phyloP scores from a whole-genome alignment of 2,888 invertebrate species.

The Nymphalis polychloros region DNA sequence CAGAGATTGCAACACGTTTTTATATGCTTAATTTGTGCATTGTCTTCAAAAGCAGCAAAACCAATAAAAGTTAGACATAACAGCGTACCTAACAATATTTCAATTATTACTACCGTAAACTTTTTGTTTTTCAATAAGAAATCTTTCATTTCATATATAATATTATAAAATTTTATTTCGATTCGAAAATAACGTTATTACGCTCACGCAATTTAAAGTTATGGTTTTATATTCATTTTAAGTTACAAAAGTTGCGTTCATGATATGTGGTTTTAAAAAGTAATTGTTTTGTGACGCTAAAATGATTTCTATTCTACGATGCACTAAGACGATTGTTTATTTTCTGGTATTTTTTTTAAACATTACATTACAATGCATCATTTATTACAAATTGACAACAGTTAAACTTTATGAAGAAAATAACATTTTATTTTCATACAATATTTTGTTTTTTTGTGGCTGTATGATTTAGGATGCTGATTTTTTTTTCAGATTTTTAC shows the following conservation, averaged over 20 bases:
- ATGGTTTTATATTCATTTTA: conserved; percentile 37
- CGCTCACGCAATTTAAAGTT: conserved; percentile 37
- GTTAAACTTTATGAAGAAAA: too few species aligned
- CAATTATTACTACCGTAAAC: too few species aligned
- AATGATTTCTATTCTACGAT: conserved; percentile 25
- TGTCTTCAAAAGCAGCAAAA: too few species aligned
- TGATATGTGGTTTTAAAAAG: conserved; percentile 22
- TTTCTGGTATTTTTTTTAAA: conserved; percentile 12
- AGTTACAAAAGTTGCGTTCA: conserved; percentile 32
- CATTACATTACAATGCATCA: background rate
- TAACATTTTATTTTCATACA: background rate
- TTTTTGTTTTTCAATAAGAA: too few species aligned
- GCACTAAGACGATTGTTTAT: conserved; percentile 17
- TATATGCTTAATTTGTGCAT: too few species aligned
- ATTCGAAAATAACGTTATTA: conserved; percentile 28
- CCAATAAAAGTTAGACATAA: too few species aligned
- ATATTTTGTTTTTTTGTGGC: too few species aligned
- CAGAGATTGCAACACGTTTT: too few species aligned
- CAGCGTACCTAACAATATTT: too few species aligned
- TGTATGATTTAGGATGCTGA: background rate
- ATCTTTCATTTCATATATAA: background rate
- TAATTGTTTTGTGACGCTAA: conserved; percentile 19
- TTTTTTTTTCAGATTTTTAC: conserved; percentile 1
- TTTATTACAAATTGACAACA: background rate
- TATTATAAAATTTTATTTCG: conserved; percentile 26